phyloP scores from a whole-genome alignment of 1,140 invertebrate genomes.

The Meloidogyne exigua region DNA sequence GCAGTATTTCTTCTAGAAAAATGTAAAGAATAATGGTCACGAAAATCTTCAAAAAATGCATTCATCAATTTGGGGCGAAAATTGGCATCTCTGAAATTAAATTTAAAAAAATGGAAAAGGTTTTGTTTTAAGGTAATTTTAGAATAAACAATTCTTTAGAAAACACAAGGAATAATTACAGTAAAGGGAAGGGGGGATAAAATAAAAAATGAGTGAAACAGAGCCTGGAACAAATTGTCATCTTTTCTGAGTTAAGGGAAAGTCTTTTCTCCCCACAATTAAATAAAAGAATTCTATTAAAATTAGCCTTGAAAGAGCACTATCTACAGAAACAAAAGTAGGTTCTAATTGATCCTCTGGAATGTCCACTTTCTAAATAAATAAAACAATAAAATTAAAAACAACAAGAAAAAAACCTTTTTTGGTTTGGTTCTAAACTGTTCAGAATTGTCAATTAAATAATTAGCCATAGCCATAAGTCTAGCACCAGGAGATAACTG shows the following conservation, averaged over 20 bases:
- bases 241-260: too few species aligned
- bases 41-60: slow-evolving; percentile 32
- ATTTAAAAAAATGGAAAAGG: neutral
- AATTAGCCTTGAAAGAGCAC: slow-evolving; percentile 14
- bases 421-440: slow-evolving; percentile 28
- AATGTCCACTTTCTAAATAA: neutral
- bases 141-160: too few species aligned
- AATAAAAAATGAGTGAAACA: too few species aligned
- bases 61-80: slow-evolving; percentile 27
- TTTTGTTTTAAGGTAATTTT: too few species aligned
- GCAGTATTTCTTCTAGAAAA: neutral
- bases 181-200: too few species aligned
- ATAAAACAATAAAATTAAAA: neutral
- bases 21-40: slow-evolving; percentile 15
- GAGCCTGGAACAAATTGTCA: too few species aligned
- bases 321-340: slow-evolving; percentile 20
- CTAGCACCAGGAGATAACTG: slow-evolving; percentile 24
- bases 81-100: slow-evolving; percentile 21
- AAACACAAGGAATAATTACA: too few species aligned
- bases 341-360: slow-evolving; percentile 27
- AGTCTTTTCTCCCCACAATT: too few species aligned
- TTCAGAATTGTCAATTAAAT: slow-evolving; percentile 30
- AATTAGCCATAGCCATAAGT: slow-evolving; percentile 37
- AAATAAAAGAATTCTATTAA: slow-evolving; percentile 24
- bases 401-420: neutral